phyloP scores from a whole-genome alignment of 1,140 invertebrate species.

The Pachypeltis micranthus region DNA sequence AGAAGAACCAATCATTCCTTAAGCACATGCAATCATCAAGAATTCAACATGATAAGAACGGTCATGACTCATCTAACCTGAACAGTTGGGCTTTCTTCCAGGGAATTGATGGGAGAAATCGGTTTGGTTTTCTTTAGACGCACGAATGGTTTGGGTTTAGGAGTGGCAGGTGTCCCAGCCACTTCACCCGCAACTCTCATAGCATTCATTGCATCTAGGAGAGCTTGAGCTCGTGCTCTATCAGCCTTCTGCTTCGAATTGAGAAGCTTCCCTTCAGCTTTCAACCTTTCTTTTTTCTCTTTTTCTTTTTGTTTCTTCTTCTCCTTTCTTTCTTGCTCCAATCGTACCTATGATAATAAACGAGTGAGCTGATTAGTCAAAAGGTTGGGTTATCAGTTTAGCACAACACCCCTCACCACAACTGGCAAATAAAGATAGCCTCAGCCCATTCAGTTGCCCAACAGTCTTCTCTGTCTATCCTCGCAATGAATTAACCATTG shows the following conservation, averaged over 20 bases:
- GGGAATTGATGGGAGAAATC: not conserved
- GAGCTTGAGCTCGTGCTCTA: conserved; percentile 68
- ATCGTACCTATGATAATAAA: conserved; percentile 39
- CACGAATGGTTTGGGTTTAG: conserved; percentile 13
- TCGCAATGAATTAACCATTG: too few species aligned
- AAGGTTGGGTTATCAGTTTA: too few species aligned
- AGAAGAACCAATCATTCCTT: too few species aligned
- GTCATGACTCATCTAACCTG: too few species aligned
- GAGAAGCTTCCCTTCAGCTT: conserved; percentile 87
- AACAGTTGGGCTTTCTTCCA: not conserved
- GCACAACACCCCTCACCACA: too few species aligned
- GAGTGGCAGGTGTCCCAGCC: not conserved
- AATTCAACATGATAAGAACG: too few species aligned
- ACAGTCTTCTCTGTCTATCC: too few species aligned
- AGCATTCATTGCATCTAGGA: conserved; percentile 76
- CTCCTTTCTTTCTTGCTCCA: conserved; percentile 79
- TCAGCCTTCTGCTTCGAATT: conserved; percentile 88
- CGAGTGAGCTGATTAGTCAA: not conserved
- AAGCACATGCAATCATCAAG: too few species aligned
- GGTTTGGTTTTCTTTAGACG: conserved; percentile 38
- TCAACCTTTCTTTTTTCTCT: conserved; percentile 80
- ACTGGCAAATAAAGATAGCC: too few species aligned
- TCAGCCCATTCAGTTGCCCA: too few species aligned
- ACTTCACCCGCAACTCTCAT: conserved; percentile 47
- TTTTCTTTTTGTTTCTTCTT: conserved; percentile 91